Conservation (phyloP, 2,113 vertebrate genomes). For the Saccopteryx bilineata region DNA sequence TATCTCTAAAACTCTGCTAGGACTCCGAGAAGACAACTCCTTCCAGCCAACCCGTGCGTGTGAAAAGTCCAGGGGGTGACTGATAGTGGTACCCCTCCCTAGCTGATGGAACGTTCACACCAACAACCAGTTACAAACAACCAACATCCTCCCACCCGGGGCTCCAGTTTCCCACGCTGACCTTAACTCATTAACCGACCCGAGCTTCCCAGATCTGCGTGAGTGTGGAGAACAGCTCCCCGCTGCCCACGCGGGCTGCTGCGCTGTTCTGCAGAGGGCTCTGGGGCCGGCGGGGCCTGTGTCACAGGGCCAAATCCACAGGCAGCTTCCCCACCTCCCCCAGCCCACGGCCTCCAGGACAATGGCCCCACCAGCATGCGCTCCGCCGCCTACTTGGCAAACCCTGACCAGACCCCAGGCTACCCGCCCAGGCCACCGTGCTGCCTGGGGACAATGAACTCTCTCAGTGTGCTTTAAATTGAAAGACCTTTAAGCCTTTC, state of each 20-base stretch:
- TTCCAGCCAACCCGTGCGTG: too few relatives aligned
- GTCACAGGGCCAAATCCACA: neutral
- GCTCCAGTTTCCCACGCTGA: neutral
- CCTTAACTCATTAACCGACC: neutral
- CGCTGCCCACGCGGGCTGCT: fast-evolving
- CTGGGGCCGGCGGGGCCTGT: neutral
- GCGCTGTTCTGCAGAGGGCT: neutral
- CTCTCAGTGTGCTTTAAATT: neutral
- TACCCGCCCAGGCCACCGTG: neutral
- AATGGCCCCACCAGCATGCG: neutral
- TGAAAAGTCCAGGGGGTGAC: neutral
- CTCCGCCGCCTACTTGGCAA: neutral
- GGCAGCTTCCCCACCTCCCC: neutral
- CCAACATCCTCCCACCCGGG: fast-evolving
- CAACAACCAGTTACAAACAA: neutral
- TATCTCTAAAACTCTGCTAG: neutral
- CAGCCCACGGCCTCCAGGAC: neutral
- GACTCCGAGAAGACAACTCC: neutral
- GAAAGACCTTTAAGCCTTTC: neutral
- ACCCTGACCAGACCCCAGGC: neutral
- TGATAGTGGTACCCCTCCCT: fast-evolving
- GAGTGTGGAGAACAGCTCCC: neutral
- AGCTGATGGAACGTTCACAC: fast-evolving
- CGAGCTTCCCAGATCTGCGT: fast-evolving
- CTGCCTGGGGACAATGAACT: slow-evolving; percentile 56